phyloP scores from a whole-genome alignment of 2,797 vertebrate genomes.

The Pagetopsis macropterus region DNA sequence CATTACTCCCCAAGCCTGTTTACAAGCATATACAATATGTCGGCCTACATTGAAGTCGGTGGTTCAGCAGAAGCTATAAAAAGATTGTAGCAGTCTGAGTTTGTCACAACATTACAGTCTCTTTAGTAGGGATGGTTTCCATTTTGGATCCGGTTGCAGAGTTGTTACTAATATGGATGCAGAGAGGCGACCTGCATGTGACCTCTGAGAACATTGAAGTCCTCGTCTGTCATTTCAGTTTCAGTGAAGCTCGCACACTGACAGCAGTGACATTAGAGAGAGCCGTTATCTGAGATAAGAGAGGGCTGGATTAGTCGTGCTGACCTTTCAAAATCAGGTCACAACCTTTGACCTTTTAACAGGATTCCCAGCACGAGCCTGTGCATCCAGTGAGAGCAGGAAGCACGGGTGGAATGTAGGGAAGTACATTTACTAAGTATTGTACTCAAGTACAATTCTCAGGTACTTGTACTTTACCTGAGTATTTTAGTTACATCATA shows the following conservation, averaged over 20 bases:
- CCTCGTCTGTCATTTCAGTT: not conserved
- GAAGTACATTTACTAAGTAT: too few species aligned
- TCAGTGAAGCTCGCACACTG: constrained; percentile 1
- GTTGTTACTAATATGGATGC: not conserved
- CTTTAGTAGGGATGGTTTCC: not conserved
- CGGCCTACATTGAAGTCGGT: too few species aligned
- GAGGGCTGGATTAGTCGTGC: constrained; percentile 8
- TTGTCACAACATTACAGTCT: not conserved
- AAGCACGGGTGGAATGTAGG: too few species aligned
- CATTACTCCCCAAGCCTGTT: too few species aligned
- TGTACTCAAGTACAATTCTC: too few species aligned
- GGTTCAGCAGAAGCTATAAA: too few species aligned
- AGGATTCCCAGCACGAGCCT: constrained; percentile 32
- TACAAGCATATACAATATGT: too few species aligned
- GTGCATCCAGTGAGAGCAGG: constrained; percentile 12
- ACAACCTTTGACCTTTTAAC: constrained; percentile 51
- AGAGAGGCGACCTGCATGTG: not conserved
- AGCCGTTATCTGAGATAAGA: constrained; percentile 16
- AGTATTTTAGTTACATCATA: too few species aligned
- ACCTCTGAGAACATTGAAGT: constrained; percentile 12
- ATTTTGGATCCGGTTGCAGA: not conserved
- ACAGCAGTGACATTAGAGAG: constrained; percentile 26
- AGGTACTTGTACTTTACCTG: too few species aligned
- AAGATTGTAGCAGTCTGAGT: not conserved
- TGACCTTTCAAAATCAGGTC: constrained; percentile 34